These are phyloP conservation scores for Antrozous pallidus DNA, from an alignment of 2,797 vertebrate species.

Conservation along the genomic window DNA sequence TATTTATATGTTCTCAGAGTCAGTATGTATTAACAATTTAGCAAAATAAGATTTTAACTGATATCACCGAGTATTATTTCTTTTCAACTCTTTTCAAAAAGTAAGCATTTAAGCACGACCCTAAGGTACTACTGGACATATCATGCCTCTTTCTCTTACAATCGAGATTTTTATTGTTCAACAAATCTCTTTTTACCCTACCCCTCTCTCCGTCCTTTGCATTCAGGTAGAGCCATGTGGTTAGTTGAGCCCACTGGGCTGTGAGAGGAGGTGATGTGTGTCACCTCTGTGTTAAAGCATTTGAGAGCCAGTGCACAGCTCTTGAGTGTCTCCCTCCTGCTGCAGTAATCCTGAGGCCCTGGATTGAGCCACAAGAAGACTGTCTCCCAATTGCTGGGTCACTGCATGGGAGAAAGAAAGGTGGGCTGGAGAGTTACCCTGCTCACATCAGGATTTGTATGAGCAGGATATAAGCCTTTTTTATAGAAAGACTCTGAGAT, in stretches of 20 bases:
- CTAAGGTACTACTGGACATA: background rate
- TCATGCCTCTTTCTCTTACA: background rate
- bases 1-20: conserved; percentile 53
- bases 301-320: background rate
- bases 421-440: background rate
- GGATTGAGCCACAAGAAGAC: background rate
- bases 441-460: background rate
- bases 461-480: background rate
- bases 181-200: background rate
- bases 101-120: background rate
- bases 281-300: background rate
- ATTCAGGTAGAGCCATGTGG: background rate
- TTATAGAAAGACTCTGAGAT: background rate
- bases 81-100: background rate
- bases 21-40: conserved; percentile 59
- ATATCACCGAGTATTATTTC: background rate
- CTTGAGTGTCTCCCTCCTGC: background rate
- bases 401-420: background rate
- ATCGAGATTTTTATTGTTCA: background rate
- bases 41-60: background rate
- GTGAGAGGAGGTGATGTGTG: background rate
- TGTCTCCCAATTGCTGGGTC: background rate
- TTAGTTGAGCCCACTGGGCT: background rate
- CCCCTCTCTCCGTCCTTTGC: background rate
- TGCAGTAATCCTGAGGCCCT: background rate